Base-by-base conservation (phyloP, 2,113 vertebrate species). In the Phoxinus phoxinus region DNA sequence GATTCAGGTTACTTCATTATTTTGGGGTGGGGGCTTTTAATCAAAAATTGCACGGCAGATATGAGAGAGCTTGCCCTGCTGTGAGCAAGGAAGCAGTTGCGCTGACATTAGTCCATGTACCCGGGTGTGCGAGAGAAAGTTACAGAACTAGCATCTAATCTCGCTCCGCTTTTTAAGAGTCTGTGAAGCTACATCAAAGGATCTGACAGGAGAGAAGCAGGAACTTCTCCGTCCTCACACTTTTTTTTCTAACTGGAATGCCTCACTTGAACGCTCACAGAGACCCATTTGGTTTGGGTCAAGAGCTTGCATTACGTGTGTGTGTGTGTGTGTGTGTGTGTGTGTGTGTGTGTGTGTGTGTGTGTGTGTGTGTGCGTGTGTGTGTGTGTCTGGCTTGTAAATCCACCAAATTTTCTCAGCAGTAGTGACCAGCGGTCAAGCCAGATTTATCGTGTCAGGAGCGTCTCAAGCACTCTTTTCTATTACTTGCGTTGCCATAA, bases 101-200 rank as follows among this genome's bases (percentile, higher is more conserved):
- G 8, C 35, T 61, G 9, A 37, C 78, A 27, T 80, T 63, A 65
- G 58, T 19, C 37, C 8, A 19, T 21, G 15, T 61, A 6, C 23
- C 9, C 23, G 15, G n/a, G 58, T 46, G 78, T 65, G 51, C 30
- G 56, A 80, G 32, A 59, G 30, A 79, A 65, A 30, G 58, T 65
- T 80, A 37, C 32, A 59, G 53, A 79, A 79, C 76, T 80, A 10
- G 37, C 78, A 30, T 63, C 56, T 63, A 13, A 27, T 46, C 78
- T 80, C n/a, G 4, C 6, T 37, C n/a, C n/a, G 3, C 19, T 81
- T 61, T 63, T 81, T 81, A 81, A 81, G 58, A 80, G 56, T 21
- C 56, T 80, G 77, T 80, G 77, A 80, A 61, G 56, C n/a, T 80
- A 61, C 78, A 81, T 81, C 58, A 81, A 81, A 81, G 37, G 15